Conservation (phyloP, 2,888 invertebrate genomes). For the Sphaeridia pumilis region DNA sequence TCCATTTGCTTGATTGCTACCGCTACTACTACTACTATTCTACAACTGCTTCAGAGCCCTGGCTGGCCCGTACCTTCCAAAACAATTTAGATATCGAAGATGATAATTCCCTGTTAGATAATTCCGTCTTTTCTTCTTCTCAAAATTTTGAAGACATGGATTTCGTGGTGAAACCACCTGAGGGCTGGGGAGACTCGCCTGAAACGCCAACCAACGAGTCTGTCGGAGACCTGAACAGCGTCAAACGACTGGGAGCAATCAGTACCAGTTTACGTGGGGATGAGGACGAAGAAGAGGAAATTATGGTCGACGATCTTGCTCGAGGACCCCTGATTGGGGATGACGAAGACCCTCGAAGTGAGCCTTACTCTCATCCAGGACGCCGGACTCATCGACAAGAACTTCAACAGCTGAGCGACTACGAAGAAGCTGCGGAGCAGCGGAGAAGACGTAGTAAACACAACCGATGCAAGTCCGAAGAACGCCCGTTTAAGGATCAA, state of each 20-base stretch:
- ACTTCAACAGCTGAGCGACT: no score
- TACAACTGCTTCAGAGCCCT: constrained; percentile 1
- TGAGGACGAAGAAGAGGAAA: background rate
- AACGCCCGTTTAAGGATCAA: constrained; percentile 14
- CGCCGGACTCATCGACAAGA: background rate
- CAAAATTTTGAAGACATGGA: constrained; percentile 15
- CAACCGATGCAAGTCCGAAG: constrained; percentile 23
- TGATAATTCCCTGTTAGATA: constrained; percentile 13
- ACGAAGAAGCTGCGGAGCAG: constrained; percentile 10
- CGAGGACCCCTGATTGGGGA: background rate
- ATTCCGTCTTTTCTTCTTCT: constrained; percentile 12
- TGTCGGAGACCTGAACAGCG: constrained; percentile 3
- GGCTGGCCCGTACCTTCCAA: background rate
- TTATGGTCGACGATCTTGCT: background rate
- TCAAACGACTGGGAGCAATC: background rate
- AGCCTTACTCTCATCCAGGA: background rate
- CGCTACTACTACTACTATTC: background rate
- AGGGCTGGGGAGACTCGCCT: constrained; percentile 78
- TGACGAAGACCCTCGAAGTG: background rate
- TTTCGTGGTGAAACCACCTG: constrained; percentile 65
- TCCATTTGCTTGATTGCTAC: background rate
- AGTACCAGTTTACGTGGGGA: background rate
- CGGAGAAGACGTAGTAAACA: no score
- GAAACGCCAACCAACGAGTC: constrained; percentile 39
- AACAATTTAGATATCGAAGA: constrained; percentile 16